These are phyloP conservation scores for Synergus umbraculus DNA, from an alignment of 2,888 invertebrate species.

Conservation along the genomic window DNA sequence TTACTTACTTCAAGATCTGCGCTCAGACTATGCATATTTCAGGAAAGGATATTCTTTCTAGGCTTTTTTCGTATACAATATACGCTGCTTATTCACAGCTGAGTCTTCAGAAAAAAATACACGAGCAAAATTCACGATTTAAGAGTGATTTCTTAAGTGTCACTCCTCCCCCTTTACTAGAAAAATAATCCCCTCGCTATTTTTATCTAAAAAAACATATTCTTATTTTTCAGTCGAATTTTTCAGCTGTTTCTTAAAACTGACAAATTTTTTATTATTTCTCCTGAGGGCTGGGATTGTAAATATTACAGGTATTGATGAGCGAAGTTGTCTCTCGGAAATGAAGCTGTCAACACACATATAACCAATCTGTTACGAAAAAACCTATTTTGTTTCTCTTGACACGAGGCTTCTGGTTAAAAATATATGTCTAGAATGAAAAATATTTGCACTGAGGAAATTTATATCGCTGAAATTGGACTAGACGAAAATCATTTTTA, in stretches of 20 bases:
- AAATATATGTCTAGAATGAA: neutral
- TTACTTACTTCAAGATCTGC: slow-evolving; percentile 31
- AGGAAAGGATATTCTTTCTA: slow-evolving; percentile 24
- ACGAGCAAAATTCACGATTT: slow-evolving; percentile 11
- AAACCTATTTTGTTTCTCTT: slow-evolving; percentile 6
- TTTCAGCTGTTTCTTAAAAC: no score
- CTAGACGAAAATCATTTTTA: neutral
- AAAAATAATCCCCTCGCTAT: neutral
- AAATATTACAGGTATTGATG: slow-evolving; percentile 9
- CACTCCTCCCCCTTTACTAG: no score
- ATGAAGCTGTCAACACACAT: slow-evolving; percentile 21
- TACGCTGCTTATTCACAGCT: slow-evolving; percentile 28
- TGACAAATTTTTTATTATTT: neutral
- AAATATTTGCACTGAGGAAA: neutral
- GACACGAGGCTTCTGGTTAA: slow-evolving; percentile 21
- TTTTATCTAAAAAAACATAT: neutral
- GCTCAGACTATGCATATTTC: slow-evolving; percentile 35
- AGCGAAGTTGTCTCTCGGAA: neutral
- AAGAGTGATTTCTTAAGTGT: slow-evolving; percentile 12
- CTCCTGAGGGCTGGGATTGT: neutral
- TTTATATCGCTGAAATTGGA: neutral
- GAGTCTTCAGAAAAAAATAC: slow-evolving; percentile 12
- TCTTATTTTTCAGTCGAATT: no score
- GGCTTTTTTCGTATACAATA: slow-evolving; percentile 7
- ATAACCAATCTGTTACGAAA: neutral